phyloP scores from a whole-genome alignment of 1,140 invertebrate genomes.

The Holcopasites calliopsidis region DNA sequence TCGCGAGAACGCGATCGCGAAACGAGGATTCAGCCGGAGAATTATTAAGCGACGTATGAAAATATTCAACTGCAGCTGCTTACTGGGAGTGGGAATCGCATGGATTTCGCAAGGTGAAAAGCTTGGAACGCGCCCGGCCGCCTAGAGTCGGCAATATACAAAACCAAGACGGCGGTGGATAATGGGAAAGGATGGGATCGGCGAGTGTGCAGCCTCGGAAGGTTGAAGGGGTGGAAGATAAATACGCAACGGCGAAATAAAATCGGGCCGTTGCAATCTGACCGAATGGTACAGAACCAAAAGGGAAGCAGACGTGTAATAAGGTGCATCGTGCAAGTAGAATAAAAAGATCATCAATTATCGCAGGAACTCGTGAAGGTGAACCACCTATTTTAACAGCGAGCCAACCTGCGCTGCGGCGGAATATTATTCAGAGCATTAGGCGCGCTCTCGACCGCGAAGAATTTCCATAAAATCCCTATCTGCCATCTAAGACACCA shows the following conservation, averaged over 20 bases:
- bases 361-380: conserved; percentile 23
- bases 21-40: background rate
- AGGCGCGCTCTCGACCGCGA: conserved; percentile 69
- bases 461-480: conserved; percentile 76
- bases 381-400: conserved; percentile 59
- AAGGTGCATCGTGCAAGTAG: conserved; percentile 65
- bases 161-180: conserved; percentile 39
- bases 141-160: conserved; percentile 45
- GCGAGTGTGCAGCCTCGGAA: background rate
- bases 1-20: background rate
- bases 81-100: conserved; percentile 50
- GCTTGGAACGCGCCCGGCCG: background rate
- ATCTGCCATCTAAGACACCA: conserved; percentile 69
- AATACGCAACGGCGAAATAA: conserved; percentile 57
- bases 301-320: conserved; percentile 50
- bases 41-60: conserved; percentile 37
- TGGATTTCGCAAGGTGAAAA: conserved; percentile 35
- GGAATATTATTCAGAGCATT: conserved; percentile 76
- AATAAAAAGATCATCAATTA: conserved; percentile 76
- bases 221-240: conserved; percentile 34
- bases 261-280: conserved; percentile 56
- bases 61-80: conserved; percentile 43
- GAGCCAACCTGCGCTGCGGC: conserved; percentile 57
- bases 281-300: conserved; percentile 44
- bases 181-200: background rate